These are phyloP conservation scores for Mylabris phalerata DNA, from an alignment of 1,140 invertebrate species.

Conservation along the genomic window DNA sequence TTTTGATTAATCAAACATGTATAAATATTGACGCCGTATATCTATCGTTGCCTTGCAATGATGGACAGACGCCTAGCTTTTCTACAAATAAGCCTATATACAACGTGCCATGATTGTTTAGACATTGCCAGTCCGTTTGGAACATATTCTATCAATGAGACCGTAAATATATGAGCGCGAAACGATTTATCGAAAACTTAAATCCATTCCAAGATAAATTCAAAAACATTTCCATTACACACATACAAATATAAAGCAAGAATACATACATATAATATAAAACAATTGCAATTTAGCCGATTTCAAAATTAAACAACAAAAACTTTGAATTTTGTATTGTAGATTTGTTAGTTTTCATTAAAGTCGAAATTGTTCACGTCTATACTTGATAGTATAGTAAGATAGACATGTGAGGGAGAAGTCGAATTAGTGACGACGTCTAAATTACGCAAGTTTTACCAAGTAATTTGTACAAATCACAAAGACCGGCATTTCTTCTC, in stretches of 20 bases:
- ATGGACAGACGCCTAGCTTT: slow-evolving; percentile 31
- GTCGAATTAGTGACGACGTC: slow-evolving; percentile 16
- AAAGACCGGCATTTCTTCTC: slow-evolving; percentile 25
- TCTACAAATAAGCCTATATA: slow-evolving; percentile 32
- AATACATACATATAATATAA: too few relatives aligned
- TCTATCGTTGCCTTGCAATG: slow-evolving; percentile 28
- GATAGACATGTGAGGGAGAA: background rate
- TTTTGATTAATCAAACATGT: slow-evolving; percentile 3
- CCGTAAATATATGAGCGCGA: slow-evolving; percentile 29
- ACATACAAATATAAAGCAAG: too few relatives aligned
- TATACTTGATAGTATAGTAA: too few relatives aligned
- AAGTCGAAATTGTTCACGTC: too few relatives aligned
- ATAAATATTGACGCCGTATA: slow-evolving; percentile 35
- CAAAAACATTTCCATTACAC: too few relatives aligned
- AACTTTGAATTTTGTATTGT: too few relatives aligned
- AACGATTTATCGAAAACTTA: slow-evolving; percentile 30
- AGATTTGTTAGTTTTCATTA: too few relatives aligned
- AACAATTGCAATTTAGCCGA: too few relatives aligned
- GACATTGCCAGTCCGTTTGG: slow-evolving; percentile 22
- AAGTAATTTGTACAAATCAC: slow-evolving; percentile 28
- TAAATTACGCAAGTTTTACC: slow-evolving; percentile 26
- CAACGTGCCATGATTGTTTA: slow-evolving; percentile 18
- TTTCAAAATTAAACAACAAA: too few relatives aligned
- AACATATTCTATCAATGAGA: slow-evolving; percentile 28
- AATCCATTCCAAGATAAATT: slow-evolving; percentile 33